phyloP scores from a whole-genome alignment of 2,888 invertebrate species.

The Fabriciana adippe region DNA sequence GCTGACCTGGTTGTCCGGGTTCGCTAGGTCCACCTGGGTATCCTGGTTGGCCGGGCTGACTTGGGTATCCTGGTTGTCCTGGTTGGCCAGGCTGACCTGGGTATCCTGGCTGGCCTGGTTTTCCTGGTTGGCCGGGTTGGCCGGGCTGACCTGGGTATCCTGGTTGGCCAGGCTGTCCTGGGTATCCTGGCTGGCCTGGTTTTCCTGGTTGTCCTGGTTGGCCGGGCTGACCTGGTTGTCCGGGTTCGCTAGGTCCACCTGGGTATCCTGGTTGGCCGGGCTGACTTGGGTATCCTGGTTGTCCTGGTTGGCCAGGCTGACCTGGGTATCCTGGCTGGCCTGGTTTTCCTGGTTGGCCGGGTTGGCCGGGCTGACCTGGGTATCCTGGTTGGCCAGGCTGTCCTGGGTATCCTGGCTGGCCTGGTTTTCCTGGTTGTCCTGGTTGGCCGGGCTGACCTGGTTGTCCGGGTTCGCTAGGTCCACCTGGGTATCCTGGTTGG shows the following conservation, averaged over 20 bases:
- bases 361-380: conserved; percentile 44
- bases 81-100: conserved; percentile 36
- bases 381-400: conserved; percentile 42
- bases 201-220: conserved; percentile 8
- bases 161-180: conserved; percentile 10
- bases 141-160: no score
- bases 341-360: conserved; percentile 47
- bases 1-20: conserved; percentile 46
- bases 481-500: conserved; percentile 41
- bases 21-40: conserved; percentile 3
- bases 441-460: not conserved
- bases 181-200: conserved; percentile 25
- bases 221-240: not conserved
- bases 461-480: conserved; percentile 10
- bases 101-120: not conserved
- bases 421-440: conserved; percentile 64
- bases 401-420: conserved; percentile 43
- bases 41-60: conserved; percentile 11
- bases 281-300: conserved; percentile 45
- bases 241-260: conserved; percentile 7
- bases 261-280: conserved; percentile 38
- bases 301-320: conserved; percentile 45
- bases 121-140: no score
- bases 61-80: conserved; percentile 35
- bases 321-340: conserved; percentile 45